These are phyloP conservation scores for Stomatorhinus walkeri DNA, from an alignment of 2,797 vertebrate genomes.

Conservation along the genomic window DNA sequence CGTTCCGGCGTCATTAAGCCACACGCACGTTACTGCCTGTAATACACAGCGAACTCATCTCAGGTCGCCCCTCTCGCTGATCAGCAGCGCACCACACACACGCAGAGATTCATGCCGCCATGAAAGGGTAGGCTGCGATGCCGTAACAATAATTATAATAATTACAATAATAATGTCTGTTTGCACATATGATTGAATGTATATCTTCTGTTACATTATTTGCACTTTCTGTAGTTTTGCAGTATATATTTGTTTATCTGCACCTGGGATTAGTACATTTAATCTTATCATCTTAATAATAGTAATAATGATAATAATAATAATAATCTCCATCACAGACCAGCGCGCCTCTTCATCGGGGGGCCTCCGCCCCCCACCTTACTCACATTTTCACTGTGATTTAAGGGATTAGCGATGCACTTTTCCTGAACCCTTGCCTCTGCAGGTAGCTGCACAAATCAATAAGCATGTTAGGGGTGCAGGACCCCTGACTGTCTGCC, in stretches of 20 bases:
- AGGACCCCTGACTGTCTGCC: background rate
- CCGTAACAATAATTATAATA: background rate
- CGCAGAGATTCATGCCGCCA: background rate
- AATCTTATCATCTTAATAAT: background rate
- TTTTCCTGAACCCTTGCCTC: background rate
- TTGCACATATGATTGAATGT: background rate
- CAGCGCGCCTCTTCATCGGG: background rate
- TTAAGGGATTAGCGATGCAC: background rate
- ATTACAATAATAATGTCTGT: background rate
- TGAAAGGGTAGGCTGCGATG: background rate
- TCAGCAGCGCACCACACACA: background rate
- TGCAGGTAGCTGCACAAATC: background rate
- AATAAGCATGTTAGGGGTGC: background rate
- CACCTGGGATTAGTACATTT: background rate
- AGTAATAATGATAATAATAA: background rate
- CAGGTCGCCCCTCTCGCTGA: background rate
- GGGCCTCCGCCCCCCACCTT: background rate
- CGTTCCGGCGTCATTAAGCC: background rate
- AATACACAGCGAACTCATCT: background rate
- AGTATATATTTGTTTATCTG: background rate
- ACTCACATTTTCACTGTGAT: background rate
- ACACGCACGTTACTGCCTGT: background rate
- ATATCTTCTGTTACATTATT: background rate
- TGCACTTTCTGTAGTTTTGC: background rate
- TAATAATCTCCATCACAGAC: background rate